These are phyloP conservation scores for Meloidogyne chitwoodi DNA, from an alignment of 1,140 invertebrate genomes.

Conservation along the genomic window DNA sequence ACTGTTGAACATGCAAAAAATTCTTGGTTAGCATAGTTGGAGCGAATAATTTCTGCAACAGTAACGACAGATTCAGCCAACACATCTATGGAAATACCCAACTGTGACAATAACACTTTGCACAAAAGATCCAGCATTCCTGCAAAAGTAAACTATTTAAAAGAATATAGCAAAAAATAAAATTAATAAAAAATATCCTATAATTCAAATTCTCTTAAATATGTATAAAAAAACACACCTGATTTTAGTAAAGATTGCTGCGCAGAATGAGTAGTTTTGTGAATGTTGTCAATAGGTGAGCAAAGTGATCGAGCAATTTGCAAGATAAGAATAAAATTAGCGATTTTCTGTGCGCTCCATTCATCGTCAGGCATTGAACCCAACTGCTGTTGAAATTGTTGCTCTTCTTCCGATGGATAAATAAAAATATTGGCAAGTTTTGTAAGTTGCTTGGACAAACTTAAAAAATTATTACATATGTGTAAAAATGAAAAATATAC, in stretches of 20 bases:
- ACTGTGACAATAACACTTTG: constrained; percentile 73
- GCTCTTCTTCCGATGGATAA: constrained; percentile 67
- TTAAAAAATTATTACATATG: constrained; percentile 21
- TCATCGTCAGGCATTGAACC: constrained; percentile 66
- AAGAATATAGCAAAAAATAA: neutral
- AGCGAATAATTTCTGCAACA: constrained; percentile 87
- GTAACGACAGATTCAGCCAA: constrained; percentile 91
- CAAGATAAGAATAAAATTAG: constrained; percentile 84
- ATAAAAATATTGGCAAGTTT: constrained; percentile 70
- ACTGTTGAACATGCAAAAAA: constrained; percentile 85
- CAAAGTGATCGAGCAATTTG: constrained; percentile 80
- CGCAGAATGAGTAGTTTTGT: constrained; percentile 73
- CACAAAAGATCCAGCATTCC: constrained; percentile 71
- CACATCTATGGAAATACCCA: constrained; percentile 90
- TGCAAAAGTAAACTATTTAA: constrained; percentile 19
- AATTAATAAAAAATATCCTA: neutral
- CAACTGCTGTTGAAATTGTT: constrained; percentile 36
- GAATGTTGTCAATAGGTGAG: constrained; percentile 76
- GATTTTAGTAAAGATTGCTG: constrained; percentile 82
- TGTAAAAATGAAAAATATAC: constrained; percentile 1
- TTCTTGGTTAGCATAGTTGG: constrained; percentile 83
- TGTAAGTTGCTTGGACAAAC: constrained; percentile 81
- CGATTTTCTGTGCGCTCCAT: constrained; percentile 90
- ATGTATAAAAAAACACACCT: constrained; percentile 63
- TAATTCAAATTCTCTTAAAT: no score